Evolutionary conservation across 2,888 invertebrate genomes (phyloP).

Genomic region (Sesia apiformis): DNA sequence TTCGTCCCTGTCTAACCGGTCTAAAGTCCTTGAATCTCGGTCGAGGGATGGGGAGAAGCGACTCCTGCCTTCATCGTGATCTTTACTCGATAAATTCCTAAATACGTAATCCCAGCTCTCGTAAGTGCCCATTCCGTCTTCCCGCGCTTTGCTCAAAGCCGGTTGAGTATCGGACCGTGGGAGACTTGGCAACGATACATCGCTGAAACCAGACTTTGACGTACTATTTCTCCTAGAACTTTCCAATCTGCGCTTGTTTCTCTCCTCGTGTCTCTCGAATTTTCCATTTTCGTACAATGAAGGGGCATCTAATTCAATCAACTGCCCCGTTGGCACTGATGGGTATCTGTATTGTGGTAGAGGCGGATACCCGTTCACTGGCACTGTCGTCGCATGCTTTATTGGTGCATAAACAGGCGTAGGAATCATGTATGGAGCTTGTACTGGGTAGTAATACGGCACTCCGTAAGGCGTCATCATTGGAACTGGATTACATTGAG

Average conservation of each 20-base stretch:
- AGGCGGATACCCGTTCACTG: constrained; percentile 64
- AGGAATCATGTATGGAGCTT: constrained; percentile 62
- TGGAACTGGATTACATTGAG: constrained; percentile 34
- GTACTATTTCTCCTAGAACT: constrained; percentile 48
- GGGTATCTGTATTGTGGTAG: constrained; percentile 53
- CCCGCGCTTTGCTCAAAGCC: constrained; percentile 67
- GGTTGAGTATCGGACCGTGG: constrained; percentile 67
- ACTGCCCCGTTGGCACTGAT: constrained; percentile 78
- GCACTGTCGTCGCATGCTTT: constrained; percentile 59
- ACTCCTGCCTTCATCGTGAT: constrained; percentile 81
- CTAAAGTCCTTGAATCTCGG: constrained; percentile 58
- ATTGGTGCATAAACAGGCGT: constrained; percentile 58
- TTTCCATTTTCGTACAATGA: constrained; percentile 54
- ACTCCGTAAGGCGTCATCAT: constrained; percentile 55
- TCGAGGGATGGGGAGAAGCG: constrained; percentile 74
- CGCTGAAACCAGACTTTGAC: constrained; percentile 56
- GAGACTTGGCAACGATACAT: constrained; percentile 52
- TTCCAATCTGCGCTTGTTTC: constrained; percentile 33
- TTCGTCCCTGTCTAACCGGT: constrained; percentile 58
- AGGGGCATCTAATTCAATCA: constrained; percentile 78
- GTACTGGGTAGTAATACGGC: constrained; percentile 62
- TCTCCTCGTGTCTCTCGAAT: constrained; percentile 39
- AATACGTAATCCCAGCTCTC: constrained; percentile 89
- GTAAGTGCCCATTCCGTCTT: constrained; percentile 79
- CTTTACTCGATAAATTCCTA: constrained; percentile 82